Evolutionary conservation across 2,113 vertebrate genomes (phyloP), one percentile per base, ranked within the genome.

Genomic region (Neolamprologus toae): DNA sequence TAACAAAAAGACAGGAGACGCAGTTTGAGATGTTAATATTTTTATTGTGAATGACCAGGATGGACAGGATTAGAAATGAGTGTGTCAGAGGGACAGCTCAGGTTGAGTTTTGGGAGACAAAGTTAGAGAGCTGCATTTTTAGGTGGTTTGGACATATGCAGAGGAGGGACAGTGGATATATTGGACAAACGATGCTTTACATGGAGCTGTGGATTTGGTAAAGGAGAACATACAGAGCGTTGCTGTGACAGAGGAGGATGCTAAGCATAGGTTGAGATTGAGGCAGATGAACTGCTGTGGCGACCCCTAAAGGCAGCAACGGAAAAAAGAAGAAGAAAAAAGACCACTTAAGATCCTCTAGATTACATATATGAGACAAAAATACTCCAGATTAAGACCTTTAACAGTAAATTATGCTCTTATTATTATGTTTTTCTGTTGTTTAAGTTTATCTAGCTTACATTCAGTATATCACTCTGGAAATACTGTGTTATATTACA

Each of bases 391-490:
- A 12, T 35, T 63, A 33, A 63, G 31, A 63, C 9, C 6, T n/a
- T 63, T 63, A 12, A 63, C 6, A 7, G 59, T 3, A 63, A 2
- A 63, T 63, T 35, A 35, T 59, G 1, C 57, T 59, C 55, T 61
- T 4, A 31, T 31, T 28, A 59, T 59, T 63, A 35, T 63, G 28
- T 63, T 63, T 63, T 63, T n/a, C 16, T 35, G 17, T 13, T 37
- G 28, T 33, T 61, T 4, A 33, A 61, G 8, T 0, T 19, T 19
- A 66, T 66, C 1, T 63, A 11, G 28, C 59, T 63, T 35, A 35
- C 6, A 1, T 63, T 35, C 59, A 35, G 59, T 63, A 63, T 63
- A 4, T 63, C 59, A 63, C 0, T 0, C 28, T 63, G 17, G 33
- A 37, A 66, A 66, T 13, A 7, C 17, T 2, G 31, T 68, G n/a